phyloP scores from a whole-genome alignment of 2,113 vertebrate genomes.

The Maylandia zebra region DNA sequence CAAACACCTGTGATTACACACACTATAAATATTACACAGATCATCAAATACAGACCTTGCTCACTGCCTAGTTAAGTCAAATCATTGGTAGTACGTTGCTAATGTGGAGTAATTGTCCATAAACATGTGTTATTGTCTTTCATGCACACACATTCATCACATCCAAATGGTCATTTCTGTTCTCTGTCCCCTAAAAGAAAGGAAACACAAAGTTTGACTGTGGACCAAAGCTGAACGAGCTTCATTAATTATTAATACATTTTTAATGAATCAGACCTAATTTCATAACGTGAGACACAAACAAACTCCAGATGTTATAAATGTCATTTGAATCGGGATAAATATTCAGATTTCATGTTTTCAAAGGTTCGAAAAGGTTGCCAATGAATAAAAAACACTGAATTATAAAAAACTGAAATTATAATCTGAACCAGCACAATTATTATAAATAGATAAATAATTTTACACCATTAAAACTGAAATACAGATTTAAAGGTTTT shows the following conservation, averaged over 20 bases:
- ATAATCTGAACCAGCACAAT: not conserved
- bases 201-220: not conserved
- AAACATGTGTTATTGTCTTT: not conserved
- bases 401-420: not conserved
- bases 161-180: not conserved
- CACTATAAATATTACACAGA: not conserved
- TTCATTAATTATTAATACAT: rapidly evolving
- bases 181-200: not conserved
- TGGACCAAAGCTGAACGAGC: not conserved
- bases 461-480: not conserved
- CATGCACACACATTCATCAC: not conserved
- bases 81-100: not conserved
- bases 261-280: not conserved
- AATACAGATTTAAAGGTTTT: not conserved
- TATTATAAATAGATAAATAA: not conserved
- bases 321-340: rapidly evolving
- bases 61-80: not conserved
- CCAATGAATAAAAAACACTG: not conserved
- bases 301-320: not conserved
- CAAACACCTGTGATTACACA: not conserved
- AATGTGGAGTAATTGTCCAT: not conserved
- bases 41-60: not conserved
- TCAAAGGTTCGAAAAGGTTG: rapidly evolving
- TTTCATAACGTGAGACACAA: rapidly evolving
- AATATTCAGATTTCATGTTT: not conserved